Base-by-base conservation (phyloP, 2,888 invertebrate genomes). In the Andrena hattorfiana region DNA sequence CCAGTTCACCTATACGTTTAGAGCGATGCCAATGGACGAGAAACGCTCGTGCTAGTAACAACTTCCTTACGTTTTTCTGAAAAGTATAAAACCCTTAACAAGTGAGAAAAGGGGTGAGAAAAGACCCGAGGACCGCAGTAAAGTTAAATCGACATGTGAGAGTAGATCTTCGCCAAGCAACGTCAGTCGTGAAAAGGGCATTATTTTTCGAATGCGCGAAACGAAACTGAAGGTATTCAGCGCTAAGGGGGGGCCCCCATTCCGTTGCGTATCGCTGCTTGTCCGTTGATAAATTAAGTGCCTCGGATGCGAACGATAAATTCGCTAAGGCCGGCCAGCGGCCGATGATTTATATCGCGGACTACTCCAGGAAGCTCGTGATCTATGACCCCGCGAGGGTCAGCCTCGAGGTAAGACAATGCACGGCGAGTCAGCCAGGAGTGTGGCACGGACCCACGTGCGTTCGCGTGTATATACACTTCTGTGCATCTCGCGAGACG, bases 231-330 rank as follows among this genome's bases (percentile, higher is more conserved):
- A 67, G 78, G 68, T 70, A 74, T 83, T 81, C 83, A 76, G 71
- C 67, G 42, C 42, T 42, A 16, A 42, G 42, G 69, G 76, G 71
- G 71, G 68, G 67, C 63, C 73, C 51, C 30, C 69, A 79, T 75
- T 80, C 59, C 77, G 73, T 77, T 85, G 88, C 72, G 83, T 83
- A 85, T 79, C 75, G 79, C 78, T 85, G 75, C 86, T 87, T 87
- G 83, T 78, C 86, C 76, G 87, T 82, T 91, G 91, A 91, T 91
- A 91, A 91, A 91, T 91, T 90, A 90, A 91, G 89, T 90, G 90
- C 87, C 90, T 87, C 87, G 83, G 87, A 88, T 77, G 87, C 87
- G 86, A 82, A 85, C 91, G 89, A 92, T 92, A 92, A 91, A 92
- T 92, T 88, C 83, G 89, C 86, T 81, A 88, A 88, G 86, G 87